These are phyloP conservation scores for Trachymyrmex septentrionalis DNA, from an alignment of 1,140 invertebrate genomes.

Conservation along the genomic window DNA sequence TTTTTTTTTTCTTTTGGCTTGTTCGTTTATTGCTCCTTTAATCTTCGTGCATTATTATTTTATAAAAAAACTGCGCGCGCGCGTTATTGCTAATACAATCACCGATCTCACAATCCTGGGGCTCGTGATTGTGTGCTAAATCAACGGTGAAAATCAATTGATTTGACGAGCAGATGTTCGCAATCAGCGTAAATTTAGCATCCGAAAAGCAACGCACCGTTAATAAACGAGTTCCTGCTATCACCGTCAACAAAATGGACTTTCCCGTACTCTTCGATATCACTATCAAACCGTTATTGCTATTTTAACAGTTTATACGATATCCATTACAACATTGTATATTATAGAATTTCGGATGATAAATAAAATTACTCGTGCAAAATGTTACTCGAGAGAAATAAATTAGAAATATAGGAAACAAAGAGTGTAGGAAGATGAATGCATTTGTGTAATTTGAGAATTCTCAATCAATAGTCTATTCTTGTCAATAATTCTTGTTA, in stretches of 20 bases:
- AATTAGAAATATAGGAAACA: not conserved
- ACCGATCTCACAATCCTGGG: not conserved
- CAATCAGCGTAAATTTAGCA: conserved; percentile 53
- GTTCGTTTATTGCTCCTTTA: not conserved
- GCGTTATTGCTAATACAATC: not conserved
- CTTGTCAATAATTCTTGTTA: not conserved
- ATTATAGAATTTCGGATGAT: conserved; percentile 15
- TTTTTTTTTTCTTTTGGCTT: not conserved
- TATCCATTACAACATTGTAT: not conserved
- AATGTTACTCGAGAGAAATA: conserved; percentile 9
- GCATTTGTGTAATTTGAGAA: not conserved
- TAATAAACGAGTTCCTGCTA: conserved; percentile 34
- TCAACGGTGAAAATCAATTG: conserved; percentile 36
- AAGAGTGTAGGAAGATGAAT: not conserved
- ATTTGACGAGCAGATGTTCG: conserved; percentile 36
- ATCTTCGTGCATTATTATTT: conserved; percentile 10
- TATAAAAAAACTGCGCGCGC: not conserved
- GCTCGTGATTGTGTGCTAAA: conserved; percentile 3
- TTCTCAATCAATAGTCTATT: conserved; percentile 10
- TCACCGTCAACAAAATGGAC: conserved; percentile 28
- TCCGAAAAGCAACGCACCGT: conserved; percentile 35
- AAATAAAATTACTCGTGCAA: conserved; percentile 11
- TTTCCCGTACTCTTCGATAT: conserved; percentile 1
- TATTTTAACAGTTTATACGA: conserved; percentile 40
- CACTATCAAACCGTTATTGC: not conserved